Evolutionary conservation across 2,113 vertebrate genomes (phyloP).

Genomic region (Campylorhamphus procurvoides): DNA sequence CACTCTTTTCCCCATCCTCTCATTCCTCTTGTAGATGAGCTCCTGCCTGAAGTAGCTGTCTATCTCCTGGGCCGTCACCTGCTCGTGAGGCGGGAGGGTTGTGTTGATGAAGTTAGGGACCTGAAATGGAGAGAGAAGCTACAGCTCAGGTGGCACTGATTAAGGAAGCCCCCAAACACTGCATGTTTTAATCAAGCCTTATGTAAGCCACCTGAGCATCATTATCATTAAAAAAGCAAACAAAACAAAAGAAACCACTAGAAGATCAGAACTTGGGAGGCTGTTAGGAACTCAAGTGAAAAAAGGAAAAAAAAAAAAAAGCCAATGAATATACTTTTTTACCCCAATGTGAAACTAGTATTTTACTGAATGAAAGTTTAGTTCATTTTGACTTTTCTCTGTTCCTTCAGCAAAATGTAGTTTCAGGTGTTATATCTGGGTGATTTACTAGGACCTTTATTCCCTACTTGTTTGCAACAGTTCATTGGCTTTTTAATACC

Average conservation of each 20-base stretch:
- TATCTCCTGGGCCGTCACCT: slow-evolving; percentile 91
- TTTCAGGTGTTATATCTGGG: background rate
- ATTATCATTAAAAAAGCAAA: no score
- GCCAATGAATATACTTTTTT: rapidly evolving
- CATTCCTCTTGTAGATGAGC: slow-evolving; percentile 98
- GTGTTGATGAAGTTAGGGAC: slow-evolving; percentile 97
- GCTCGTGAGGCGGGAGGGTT: slow-evolving; percentile 90
- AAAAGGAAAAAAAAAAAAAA: background rate
- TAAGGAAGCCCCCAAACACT: background rate
- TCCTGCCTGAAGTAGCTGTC: slow-evolving; percentile 98
- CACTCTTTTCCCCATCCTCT: slow-evolving; percentile 93
- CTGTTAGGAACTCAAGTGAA: no score
- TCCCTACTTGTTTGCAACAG: background rate
- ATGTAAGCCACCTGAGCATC: background rate
- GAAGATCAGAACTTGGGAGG: background rate
- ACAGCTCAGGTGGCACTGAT: background rate
- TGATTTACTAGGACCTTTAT: background rate
- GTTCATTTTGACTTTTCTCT: background rate
- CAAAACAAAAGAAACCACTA: background rate
- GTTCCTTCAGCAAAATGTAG: background rate
- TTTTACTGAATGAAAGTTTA: background rate
- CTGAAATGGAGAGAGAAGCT: slow-evolving; percentile 65
- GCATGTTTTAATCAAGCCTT: background rate
- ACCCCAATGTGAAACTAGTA: background rate
- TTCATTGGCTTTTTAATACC: background rate